phyloP scores from a whole-genome alignment of 2,113 vertebrate genomes.

The Nothocercus nigrocapillus region DNA sequence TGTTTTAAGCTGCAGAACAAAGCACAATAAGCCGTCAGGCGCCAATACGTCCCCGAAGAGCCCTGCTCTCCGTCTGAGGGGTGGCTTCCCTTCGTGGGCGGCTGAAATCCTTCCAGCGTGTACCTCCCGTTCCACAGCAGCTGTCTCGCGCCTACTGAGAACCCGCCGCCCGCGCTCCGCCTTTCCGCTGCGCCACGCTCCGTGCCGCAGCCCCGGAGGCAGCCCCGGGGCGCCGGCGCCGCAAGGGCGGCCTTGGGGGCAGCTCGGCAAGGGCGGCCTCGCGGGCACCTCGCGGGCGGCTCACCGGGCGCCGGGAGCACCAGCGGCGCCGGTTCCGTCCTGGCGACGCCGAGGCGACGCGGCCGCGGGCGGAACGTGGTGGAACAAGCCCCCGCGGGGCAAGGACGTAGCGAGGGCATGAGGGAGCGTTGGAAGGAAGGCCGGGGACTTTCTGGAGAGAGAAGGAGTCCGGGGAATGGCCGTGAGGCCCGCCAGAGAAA shows the following conservation, averaged over 20 bases:
- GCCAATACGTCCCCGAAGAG: not conserved
- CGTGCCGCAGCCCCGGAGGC: not conserved
- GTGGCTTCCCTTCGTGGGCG: not conserved
- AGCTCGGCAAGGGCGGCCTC: too few species aligned
- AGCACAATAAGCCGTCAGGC: not conserved
- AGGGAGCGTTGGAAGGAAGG: too few species aligned
- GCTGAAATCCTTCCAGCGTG: not conserved
- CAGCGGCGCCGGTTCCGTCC: too few species aligned
- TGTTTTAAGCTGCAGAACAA: not conserved
- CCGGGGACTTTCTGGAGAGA: not conserved
- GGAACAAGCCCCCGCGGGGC: too few species aligned
- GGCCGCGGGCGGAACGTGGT: too few species aligned
- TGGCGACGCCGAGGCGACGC: too few species aligned
- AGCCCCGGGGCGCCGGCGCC: not conserved
- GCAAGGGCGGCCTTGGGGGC: too few species aligned
- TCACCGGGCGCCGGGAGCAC: too few species aligned
- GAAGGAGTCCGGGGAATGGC: not conserved
- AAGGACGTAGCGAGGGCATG: too few species aligned
- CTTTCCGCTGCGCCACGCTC: not conserved
- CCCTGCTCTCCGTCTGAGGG: not conserved
- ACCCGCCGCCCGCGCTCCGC: rapidly evolving
- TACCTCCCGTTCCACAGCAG: not conserved
- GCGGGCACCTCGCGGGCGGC: too few species aligned
- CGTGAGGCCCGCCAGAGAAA: not conserved
- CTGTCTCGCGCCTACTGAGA: not conserved